These are phyloP conservation scores for Dicrurus megarhynchus DNA, from an alignment of 2,113 vertebrate genomes.

Conservation along the genomic window DNA sequence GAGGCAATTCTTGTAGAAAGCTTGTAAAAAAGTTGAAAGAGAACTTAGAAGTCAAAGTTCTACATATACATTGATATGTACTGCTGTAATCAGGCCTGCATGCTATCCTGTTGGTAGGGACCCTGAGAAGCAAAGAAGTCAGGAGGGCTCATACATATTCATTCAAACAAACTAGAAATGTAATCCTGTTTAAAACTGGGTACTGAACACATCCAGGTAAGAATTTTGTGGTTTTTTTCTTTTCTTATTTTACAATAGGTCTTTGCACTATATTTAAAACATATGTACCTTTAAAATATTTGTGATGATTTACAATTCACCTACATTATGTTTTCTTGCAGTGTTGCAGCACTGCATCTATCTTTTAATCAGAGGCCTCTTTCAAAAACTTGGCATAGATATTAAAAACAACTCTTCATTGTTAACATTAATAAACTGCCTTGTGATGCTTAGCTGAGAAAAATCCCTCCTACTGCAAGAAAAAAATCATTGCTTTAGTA, in stretches of 20 bases:
- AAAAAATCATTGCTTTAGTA: neutral
- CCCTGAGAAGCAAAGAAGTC: neutral
- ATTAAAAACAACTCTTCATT: neutral
- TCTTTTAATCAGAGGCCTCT: neutral
- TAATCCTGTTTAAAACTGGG: slow-evolving; percentile 16
- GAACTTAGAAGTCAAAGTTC: neutral
- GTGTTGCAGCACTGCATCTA: neutral
- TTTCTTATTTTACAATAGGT: neutral
- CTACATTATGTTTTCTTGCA: neutral
- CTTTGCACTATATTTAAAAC: neutral
- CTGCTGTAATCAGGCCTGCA: neutral
- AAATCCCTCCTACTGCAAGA: neutral
- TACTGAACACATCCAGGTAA: slow-evolving; percentile 56
- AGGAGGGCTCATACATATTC: neutral
- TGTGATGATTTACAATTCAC: neutral
- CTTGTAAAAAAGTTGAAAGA: neutral
- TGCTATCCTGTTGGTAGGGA: neutral
- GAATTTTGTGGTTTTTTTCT: slow-evolving; percentile 3
- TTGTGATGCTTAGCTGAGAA: neutral
- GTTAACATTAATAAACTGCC: neutral
- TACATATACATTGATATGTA: neutral
- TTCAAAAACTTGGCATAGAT: neutral
- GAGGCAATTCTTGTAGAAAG: neutral
- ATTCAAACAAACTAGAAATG: slow-evolving; percentile 7
- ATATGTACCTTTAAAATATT: neutral